Base-by-base conservation (phyloP, 2,888 invertebrate genomes). In the Campoplex nolae region DNA sequence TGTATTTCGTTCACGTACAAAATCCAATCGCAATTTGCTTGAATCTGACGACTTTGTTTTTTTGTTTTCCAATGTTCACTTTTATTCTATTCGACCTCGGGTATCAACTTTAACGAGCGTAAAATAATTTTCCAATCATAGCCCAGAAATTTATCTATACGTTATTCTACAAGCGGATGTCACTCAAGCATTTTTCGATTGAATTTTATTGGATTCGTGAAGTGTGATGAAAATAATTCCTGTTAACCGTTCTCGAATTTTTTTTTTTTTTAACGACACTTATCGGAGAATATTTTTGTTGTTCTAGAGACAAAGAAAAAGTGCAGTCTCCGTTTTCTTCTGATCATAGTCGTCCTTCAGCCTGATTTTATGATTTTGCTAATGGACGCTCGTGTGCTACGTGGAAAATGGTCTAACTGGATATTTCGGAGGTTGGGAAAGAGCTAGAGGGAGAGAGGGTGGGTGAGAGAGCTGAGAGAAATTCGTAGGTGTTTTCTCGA, bases 371-470 rank as follows among this genome's bases (percentile, higher is more conserved):
- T 77, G 71, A 70, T 68, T 54, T 42, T 51, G 54, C 77, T 84
- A 86, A 84, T 70, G 81, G 86, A 42, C 54, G 62, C 68, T 81
- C 74, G 81, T 84, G 80, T 67, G 77, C 68, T 58, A 51, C 28
- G 45, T 81, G 58, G 84, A 77, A 74, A 84, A 81, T 78, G 56
- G 68, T 86, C 28, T 16, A 71, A 56, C 54, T 45, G 67, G 67
- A 67, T 71, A 68, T 65, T 71, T 62, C 71, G 45, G 67, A 48
- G 35, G 51, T 67, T 35, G 38, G 56, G 62, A 28, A 28, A 58
- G 23, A 11, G 32, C n/a, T 7, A 42, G 58, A 58, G 13, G n/a
- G 48, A 54, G 18, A 48, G 58, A 38, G 18, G 16, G 75, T 62
- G 4, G 8, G 45, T 18, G 4, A n/a, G 42, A 58, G 58, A 58